Base-by-base conservation (phyloP, 2,797 vertebrate species). In the Protonibea diacanthus region DNA sequence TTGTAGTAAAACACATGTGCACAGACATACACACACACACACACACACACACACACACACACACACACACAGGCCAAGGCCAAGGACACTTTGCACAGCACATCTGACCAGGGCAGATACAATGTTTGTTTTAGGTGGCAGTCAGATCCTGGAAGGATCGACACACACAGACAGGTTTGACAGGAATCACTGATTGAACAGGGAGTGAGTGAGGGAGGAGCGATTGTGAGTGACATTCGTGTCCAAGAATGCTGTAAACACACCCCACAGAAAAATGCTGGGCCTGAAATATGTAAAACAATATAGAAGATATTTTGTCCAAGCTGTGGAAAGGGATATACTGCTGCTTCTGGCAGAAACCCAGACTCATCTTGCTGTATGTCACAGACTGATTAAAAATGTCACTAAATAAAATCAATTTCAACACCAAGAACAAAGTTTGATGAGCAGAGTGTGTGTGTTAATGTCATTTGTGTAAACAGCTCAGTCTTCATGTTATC, bases 31-130 rank as follows among this genome's bases (percentile, higher is more conserved):
- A 55, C 25, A n/a, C 33, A 75, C 57, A 40, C 40, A 63, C 11
- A 44, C 13, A 25, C 38, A 40, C 1, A 53, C 25, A 23, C 27
- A 75, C 5, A 2, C 4, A 20, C n/a, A 7, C 12, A 53, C 57
- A 40, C 29, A 63, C 11, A 44, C 13, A 25, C 40, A 40, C 2
- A 53, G 4, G 27, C 33, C 25, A 23, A 76, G 77, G 69, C 56
- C 85, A 87, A 71, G 86, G 82, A 83, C 81, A 62, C 20, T 0
- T 11, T 1, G 45, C 27, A 56, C 20, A 23, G 65, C 53, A 68
- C 67, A 66, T 44, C 53, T 78, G 55, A 63, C 21, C 21, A 15
- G 52, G 15, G 38, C 55, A 68, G 53, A 51, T 45, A 57, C n/a
- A 13, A 5, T 0, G 48, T 75, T 59, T 64, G 67, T 57, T 56